Percentiles rank a stretch among this genome's conserved stretches.
phyloP scores from a whole-genome alignment of 2,797 vertebrate genomes.

The Avahi laniger region DNA sequence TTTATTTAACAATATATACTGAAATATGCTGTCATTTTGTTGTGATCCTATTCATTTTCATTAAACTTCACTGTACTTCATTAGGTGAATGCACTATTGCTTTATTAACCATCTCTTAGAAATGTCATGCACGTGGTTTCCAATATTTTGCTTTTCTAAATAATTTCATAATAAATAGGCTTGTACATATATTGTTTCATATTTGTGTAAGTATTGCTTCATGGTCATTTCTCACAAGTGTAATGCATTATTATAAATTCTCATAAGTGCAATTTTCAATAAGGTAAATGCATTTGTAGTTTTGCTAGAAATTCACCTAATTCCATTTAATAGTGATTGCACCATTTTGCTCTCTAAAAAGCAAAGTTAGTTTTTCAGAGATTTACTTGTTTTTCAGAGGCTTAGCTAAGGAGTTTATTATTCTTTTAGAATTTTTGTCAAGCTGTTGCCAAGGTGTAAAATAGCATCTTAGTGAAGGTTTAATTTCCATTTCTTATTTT shows the following conservation, averaged over 20 bases:
- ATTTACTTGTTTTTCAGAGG: neutral
- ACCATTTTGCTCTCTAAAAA: neutral
- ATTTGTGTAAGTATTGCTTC: neutral
- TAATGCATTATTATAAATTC: neutral
- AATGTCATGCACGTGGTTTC: neutral
- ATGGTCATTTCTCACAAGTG: neutral
- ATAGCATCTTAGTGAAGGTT: neutral
- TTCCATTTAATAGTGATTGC: neutral
- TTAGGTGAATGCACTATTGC: neutral
- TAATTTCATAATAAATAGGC: neutral
- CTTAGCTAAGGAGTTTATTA: neutral
- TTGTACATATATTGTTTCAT: neutral
- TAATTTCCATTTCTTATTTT: neutral
- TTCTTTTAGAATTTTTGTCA: neutral
- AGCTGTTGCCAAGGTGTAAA: neutral
- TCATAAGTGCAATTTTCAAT: neutral
- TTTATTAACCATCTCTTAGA: neutral
- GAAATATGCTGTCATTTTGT: neutral
- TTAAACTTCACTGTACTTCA: rapidly evolving
- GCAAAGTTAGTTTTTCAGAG: neutral
- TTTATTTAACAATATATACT: neutral
- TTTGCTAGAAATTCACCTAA: neutral
- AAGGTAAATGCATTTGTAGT: neutral
- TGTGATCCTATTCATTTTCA: neutral
- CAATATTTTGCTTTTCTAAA: neutral